Evolutionary conservation across 1,140 invertebrate species (phyloP).

Genomic region (Solenopsis fugax): DNA sequence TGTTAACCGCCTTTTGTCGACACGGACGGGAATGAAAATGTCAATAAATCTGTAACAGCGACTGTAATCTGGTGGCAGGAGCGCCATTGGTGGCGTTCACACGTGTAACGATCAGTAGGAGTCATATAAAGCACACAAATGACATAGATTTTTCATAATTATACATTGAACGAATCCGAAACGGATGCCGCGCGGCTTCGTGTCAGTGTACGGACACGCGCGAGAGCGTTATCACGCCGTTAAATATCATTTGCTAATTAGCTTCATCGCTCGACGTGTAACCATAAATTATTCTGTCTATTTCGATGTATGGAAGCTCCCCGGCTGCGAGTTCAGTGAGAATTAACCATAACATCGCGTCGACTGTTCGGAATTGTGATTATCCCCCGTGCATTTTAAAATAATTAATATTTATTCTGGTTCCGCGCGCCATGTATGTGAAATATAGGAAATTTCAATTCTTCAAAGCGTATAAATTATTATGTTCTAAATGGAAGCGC

Average conservation of each 20-base stretch:
- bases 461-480: conserved; percentile 58
- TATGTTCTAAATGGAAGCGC: conserved; percentile 50
- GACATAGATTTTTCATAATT: conserved; percentile 81
- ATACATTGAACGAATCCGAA: conserved; percentile 71
- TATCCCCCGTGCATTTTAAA: conserved; percentile 57
- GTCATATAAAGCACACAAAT: conserved; percentile 73
- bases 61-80: conserved; percentile 46
- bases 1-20: not conserved
- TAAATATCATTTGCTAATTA: conserved; percentile 82
- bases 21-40: conserved; percentile 28
- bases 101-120: conserved; percentile 69
- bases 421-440: not conserved
- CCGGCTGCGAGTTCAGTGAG: conserved; percentile 29
- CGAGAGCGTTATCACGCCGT: conserved; percentile 72
- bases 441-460: conserved; percentile 62
- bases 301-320: conserved; percentile 48
- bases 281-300: conserved; percentile 64
- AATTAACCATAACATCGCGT: conserved; percentile 60
- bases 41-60: conserved; percentile 64
- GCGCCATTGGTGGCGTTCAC: conserved; percentile 60
- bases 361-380: conserved; percentile 57
- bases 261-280: conserved; percentile 64
- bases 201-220: conserved; percentile 60
- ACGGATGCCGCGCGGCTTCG: conserved; percentile 62
- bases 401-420: conserved; percentile 62